Conservation (phyloP, 2,888 invertebrate genomes). For the Neoitamus cyanurus region DNA sequence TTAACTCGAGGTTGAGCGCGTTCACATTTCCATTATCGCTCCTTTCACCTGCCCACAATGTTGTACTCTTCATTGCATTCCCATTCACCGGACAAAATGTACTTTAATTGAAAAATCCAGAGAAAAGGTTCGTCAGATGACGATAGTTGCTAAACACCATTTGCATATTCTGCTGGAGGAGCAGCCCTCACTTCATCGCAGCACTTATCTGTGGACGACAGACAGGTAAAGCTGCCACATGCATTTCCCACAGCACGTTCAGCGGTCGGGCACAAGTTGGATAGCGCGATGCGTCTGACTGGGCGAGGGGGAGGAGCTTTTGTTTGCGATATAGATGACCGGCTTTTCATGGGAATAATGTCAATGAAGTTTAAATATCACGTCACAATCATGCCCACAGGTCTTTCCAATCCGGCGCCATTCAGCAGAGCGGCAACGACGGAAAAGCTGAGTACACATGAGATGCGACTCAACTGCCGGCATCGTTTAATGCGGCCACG, state of each 20-base stretch:
- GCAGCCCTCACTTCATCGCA: too few species aligned
- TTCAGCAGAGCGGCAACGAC: not conserved
- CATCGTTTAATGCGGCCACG: not conserved
- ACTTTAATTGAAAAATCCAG: slow-evolving; percentile 3
- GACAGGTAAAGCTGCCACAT: not conserved
- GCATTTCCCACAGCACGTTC: not conserved
- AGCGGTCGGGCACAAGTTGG: not conserved
- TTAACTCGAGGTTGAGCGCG: not conserved
- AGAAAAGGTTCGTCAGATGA: not conserved
- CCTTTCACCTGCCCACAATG: not conserved
- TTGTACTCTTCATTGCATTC: slow-evolving; percentile 14
- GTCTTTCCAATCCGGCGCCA: not conserved
- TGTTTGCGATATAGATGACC: not conserved
- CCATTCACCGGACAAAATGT: slow-evolving; percentile 2
- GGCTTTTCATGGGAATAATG: not conserved
- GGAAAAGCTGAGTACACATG: not conserved
- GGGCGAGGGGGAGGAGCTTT: not conserved
- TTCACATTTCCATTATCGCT: not conserved
- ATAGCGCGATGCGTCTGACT: not conserved
- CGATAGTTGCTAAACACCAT: not conserved
- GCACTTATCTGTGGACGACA: not conserved
- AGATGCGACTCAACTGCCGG: not conserved
- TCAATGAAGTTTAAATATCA: not conserved
- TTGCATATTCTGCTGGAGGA: not conserved
- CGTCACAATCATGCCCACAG: not conserved